These are phyloP conservation scores for Diarsia brunnea DNA, from an alignment of 2,888 invertebrate species.

Conservation along the genomic window DNA sequence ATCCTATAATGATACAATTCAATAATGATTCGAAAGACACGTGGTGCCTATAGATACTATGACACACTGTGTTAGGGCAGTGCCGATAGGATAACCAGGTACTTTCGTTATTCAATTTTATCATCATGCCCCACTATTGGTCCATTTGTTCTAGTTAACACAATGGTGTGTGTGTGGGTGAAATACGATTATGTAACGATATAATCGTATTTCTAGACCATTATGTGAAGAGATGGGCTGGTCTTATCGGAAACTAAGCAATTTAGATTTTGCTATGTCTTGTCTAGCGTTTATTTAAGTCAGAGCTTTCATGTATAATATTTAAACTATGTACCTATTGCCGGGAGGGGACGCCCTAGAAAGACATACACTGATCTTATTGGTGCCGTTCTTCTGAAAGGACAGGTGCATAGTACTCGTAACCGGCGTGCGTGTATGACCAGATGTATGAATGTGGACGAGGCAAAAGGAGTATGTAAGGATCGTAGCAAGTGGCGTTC, in stretches of 20 bases:
- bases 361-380: too few species aligned
- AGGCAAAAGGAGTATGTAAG: too few species aligned
- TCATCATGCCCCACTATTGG: background rate
- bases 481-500: too few species aligned
- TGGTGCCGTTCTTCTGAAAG: too few species aligned
- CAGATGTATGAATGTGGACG: too few species aligned
- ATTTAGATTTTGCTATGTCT: background rate
- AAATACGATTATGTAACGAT: background rate
- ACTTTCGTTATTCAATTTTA: background rate
- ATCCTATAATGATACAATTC: too few species aligned
- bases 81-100: background rate
- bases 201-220: background rate
- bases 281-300: background rate
- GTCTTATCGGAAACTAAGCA: background rate
- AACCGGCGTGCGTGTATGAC: too few species aligned
- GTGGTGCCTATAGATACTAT: too few species aligned
- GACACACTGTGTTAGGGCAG: background rate
- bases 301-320: background rate
- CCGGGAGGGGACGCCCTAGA: too few species aligned
- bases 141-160: conserved; percentile 26
- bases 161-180: too few species aligned
- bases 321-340: background rate
- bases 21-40: too few species aligned
- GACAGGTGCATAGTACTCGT: too few species aligned
- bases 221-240: conserved; percentile 15